These are phyloP conservation scores for Nannoperca obscura DNA, from an alignment of 2,797 vertebrate species.

Conservation along the genomic window DNA sequence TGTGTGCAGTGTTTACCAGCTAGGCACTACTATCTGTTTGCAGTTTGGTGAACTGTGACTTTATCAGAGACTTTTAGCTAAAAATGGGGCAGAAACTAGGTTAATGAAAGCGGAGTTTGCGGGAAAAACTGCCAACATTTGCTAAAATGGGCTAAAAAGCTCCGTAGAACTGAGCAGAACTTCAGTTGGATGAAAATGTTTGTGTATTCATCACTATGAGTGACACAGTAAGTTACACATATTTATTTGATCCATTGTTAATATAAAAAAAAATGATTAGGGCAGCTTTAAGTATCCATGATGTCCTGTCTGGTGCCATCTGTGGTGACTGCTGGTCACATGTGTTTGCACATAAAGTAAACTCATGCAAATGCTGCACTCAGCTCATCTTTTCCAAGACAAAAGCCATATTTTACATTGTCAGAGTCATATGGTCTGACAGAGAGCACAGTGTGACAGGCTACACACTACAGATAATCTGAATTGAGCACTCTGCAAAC, in stretches of 20 bases:
- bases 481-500: background rate
- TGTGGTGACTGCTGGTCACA: conserved; percentile 2
- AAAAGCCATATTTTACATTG: background rate
- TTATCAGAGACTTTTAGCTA: background rate
- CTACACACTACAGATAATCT: background rate
- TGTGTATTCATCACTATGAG: background rate
- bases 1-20: background rate
- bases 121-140: background rate
- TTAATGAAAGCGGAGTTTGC: background rate
- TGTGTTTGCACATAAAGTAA: conserved; percentile 1
- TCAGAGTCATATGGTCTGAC: background rate
- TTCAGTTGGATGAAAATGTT: background rate
- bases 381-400: background rate
- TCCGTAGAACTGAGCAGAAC: background rate
- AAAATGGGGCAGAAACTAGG: background rate
- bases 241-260: background rate
- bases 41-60: background rate
- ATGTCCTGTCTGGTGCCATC: background rate
- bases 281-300: background rate
- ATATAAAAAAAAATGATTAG: background rate
- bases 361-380: background rate
- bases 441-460: background rate
- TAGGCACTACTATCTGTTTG: background rate
- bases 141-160: background rate
- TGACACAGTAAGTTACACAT: background rate